Evolutionary conservation across 2,113 vertebrate species (phyloP).

Genomic region (Nerophis lumbriciformis): DNA sequence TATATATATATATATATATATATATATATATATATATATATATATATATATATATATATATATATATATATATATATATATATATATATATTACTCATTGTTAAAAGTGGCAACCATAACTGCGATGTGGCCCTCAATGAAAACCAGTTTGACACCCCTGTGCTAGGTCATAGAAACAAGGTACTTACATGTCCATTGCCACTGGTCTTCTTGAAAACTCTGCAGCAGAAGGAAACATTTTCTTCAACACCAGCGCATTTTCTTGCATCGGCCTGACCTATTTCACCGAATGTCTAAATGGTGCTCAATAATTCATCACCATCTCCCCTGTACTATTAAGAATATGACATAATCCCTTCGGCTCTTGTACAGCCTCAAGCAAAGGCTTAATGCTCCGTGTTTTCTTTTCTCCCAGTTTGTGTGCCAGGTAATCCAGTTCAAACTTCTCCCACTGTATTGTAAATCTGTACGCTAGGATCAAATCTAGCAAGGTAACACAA

Average conservation of each 20-base stretch:
- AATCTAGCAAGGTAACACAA: slow-evolving; percentile 44
- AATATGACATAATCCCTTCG: neutral
- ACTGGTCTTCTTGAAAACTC: slow-evolving; percentile 87
- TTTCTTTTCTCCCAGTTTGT: neutral
- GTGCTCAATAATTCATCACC: neutral
- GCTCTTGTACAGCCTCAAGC: neutral
- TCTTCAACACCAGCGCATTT: neutral
- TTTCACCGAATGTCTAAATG: neutral
- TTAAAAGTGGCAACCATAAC: too few relatives aligned
- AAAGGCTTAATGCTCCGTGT: slow-evolving; percentile 26
- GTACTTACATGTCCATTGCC: slow-evolving; percentile 76
- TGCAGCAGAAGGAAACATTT: slow-evolving; percentile 41
- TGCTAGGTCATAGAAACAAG: slow-evolving; percentile 39
- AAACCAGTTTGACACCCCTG: too few relatives aligned
- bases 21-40: too few relatives aligned
- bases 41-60: too few relatives aligned
- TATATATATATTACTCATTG: too few relatives aligned
- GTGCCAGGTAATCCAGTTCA: slow-evolving; percentile 38
- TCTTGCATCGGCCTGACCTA: neutral
- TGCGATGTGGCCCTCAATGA: too few relatives aligned
- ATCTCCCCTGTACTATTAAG: neutral
- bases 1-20: too few relatives aligned
- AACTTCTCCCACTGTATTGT: slow-evolving; percentile 23
- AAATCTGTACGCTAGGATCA: slow-evolving; percentile 24
- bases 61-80: too few relatives aligned